Percentiles rank a stretch among this genome's conserved stretches.
These are phyloP conservation scores for Ailuropoda melanoleuca DNA, from an alignment of 2,113 vertebrate genomes.

Conservation along the genomic window DNA sequence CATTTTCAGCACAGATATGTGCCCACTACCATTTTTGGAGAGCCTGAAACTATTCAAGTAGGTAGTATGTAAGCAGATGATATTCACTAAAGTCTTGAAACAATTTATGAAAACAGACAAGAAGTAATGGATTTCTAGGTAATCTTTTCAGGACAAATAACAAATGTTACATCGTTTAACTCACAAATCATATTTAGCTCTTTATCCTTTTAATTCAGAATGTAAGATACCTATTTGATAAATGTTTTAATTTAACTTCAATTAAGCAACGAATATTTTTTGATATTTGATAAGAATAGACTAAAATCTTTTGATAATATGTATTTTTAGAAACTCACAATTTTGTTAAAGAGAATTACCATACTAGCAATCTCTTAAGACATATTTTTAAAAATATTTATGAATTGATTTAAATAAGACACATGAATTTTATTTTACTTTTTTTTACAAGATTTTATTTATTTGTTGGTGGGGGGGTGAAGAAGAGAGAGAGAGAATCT, in stretches of 20 bases:
- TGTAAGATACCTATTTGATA: background rate
- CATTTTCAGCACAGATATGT: background rate
- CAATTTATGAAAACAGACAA: background rate
- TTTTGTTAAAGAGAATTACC: background rate
- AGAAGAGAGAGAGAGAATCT: no score
- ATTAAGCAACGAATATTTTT: background rate
- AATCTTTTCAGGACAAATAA: background rate
- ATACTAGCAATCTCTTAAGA: background rate
- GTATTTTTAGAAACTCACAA: background rate
- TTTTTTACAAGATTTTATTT: no score
- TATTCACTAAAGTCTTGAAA: background rate
- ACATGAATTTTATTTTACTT: background rate
- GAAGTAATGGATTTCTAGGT: background rate
- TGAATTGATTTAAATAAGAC: background rate
- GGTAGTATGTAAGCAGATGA: background rate
- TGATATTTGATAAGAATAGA: background rate
- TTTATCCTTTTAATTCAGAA: background rate
- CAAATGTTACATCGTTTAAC: background rate
- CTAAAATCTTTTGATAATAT: background rate
- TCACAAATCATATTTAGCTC: background rate
- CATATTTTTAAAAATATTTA: background rate
- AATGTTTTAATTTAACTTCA: background rate
- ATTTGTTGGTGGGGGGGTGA: no score
- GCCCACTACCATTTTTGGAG: background rate
- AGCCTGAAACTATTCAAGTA: background rate